A percentile compares a stretch with the other conserved stretches of the same genome.
phyloP scores from a whole-genome alignment of 37 sponge, comb jelly and placozoan species.

The Hexactinellida sp. region DNA sequence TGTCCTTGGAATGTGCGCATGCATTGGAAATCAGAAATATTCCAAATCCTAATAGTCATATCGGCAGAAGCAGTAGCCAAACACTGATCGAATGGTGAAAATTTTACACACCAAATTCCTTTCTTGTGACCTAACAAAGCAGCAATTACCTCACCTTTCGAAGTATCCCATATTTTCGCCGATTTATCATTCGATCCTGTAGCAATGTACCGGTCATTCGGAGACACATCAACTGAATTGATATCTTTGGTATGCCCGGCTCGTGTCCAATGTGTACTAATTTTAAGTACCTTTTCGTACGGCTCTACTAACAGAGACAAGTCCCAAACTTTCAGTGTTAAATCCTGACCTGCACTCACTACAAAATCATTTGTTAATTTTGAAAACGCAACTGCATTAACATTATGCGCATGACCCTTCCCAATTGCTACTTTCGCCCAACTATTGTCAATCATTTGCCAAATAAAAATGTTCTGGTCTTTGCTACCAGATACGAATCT shows the following conservation, averaged over 20 bases:
- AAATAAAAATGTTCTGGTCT: background rate
- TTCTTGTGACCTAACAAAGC: conserved; percentile 69
- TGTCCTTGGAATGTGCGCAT: conserved; percentile 87
- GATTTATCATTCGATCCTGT: conserved; percentile 89
- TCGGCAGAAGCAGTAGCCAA: conserved; percentile 73
- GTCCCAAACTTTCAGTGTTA: conserved; percentile 26
- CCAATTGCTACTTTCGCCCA: conserved; percentile 40
- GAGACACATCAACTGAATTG: conserved; percentile 80
- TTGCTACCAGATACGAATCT: background rate
- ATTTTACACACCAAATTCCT: conserved; percentile 85
- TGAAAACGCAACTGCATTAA: conserved; percentile 61
- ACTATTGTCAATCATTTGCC: background rate
- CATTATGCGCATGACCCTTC: conserved; percentile 65
- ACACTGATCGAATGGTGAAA: conserved; percentile 94
- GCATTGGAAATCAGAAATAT: conserved; percentile 56
- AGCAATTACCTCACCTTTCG: conserved; percentile 43
- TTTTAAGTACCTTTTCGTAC: background rate
- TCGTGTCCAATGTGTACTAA: background rate
- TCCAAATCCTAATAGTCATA: conserved; percentile 75
- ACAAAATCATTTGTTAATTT: conserved; percentile 75
- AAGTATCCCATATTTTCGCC: conserved; percentile 78
- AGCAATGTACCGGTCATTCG: conserved; percentile 84
- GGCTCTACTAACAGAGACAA: background rate
- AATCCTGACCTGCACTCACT: conserved; percentile 23
- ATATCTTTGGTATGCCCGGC: conserved; percentile 53